These are phyloP conservation scores for Gasterosteus nipponicus DNA, from an alignment of 2,113 vertebrate species.

Conservation along the genomic window DNA sequence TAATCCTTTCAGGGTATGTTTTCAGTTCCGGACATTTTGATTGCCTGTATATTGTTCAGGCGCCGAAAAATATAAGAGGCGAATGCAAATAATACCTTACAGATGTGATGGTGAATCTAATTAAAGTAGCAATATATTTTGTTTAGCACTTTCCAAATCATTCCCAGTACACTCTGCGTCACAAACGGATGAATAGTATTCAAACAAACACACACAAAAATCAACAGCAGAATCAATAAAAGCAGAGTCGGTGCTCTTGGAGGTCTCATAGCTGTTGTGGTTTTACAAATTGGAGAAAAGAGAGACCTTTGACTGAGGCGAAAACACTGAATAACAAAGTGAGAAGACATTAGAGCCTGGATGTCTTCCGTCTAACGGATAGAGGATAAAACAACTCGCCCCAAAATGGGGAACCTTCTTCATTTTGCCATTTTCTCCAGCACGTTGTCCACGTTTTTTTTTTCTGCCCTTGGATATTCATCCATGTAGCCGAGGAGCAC, in stretches of 20 bases:
- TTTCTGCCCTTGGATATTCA: background rate
- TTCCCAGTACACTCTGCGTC: background rate
- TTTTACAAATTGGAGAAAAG: slow-evolving; percentile 50
- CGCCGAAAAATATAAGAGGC: no score
- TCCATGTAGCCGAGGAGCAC: background rate
- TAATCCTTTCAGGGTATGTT: no score
- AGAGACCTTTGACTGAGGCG: slow-evolving; percentile 32
- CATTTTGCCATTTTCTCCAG: background rate
- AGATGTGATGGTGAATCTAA: slow-evolving; percentile 22
- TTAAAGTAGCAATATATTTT: slow-evolving; percentile 31
- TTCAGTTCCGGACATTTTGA: no score
- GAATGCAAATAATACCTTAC: background rate
- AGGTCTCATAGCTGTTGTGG: slow-evolving; percentile 42
- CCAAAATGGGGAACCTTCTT: background rate
- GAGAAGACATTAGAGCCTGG: slow-evolving; percentile 21
- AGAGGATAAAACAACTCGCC: slow-evolving; percentile 1
- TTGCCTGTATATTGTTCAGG: no score
- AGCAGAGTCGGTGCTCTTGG: slow-evolving; percentile 34
- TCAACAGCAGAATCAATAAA: slow-evolving; percentile 54
- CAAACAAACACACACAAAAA: background rate
- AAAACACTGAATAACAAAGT: slow-evolving; percentile 15
- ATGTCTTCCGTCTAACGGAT: slow-evolving; percentile 33
- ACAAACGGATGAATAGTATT: background rate
- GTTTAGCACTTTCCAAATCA: background rate
- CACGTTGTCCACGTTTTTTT: background rate